Percentiles rank a stretch among this genome's conserved stretches.
These are phyloP conservation scores for Drosophila percnosoma DNA, from an alignment of 2,888 invertebrate genomes.

Conservation along the genomic window DNA sequence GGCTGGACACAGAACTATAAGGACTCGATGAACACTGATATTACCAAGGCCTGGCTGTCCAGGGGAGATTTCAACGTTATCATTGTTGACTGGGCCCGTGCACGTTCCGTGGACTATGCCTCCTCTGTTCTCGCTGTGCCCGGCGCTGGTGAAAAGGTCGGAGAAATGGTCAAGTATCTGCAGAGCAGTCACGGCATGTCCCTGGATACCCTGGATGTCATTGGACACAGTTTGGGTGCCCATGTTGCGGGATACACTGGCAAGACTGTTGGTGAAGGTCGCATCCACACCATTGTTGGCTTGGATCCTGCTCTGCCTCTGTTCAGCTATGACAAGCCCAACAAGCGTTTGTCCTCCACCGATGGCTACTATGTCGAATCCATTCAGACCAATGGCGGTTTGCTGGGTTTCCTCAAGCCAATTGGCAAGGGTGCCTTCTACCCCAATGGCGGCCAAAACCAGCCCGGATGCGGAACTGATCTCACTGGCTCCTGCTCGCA, in stretches of 20 bases:
- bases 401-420: slow-evolving; percentile 74
- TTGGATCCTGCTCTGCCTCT: slow-evolving; percentile 78
- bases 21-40: slow-evolving; percentile 54
- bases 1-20: slow-evolving; percentile 86
- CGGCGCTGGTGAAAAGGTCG: slow-evolving; percentile 67
- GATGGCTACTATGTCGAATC: slow-evolving; percentile 80
- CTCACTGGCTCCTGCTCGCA: slow-evolving; percentile 84
- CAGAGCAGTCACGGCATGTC: slow-evolving; percentile 85
- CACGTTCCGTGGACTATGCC: slow-evolving; percentile 86
- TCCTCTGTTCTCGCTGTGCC: slow-evolving; percentile 85
- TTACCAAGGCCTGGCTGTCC: slow-evolving; percentile 85
- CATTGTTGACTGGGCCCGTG: slow-evolving; percentile 87
- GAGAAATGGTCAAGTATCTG: slow-evolving; percentile 79
- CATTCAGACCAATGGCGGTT: slow-evolving; percentile 77
- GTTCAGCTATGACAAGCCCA: slow-evolving; percentile 61
- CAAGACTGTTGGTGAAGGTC: slow-evolving; percentile 86
- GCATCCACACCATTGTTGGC: slow-evolving; percentile 86
- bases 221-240: slow-evolving; percentile 87
- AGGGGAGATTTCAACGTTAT: slow-evolving; percentile 87
- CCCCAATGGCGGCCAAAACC: slow-evolving; percentile 86
- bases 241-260: slow-evolving; percentile 87
- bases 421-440: slow-evolving; percentile 85
- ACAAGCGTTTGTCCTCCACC: slow-evolving; percentile 54
- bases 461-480: slow-evolving; percentile 85
- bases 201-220: slow-evolving; percentile 85